Percentiles rank a stretch among this genome's conserved stretches.
Evolutionary conservation across 1,140 invertebrate genomes (phyloP).

Genomic region (Phymorhynchus buccinoides): DNA sequence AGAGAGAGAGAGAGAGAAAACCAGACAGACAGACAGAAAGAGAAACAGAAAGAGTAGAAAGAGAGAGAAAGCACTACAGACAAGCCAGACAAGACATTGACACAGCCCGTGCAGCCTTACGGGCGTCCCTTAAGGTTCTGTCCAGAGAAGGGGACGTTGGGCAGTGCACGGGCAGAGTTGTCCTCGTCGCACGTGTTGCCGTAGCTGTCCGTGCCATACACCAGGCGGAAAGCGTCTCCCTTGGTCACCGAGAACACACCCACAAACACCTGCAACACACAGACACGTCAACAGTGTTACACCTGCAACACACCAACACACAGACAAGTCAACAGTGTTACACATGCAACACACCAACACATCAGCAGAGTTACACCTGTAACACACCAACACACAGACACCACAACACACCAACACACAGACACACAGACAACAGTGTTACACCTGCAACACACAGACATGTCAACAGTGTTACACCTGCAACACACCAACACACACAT

Average conservation of each 20-base stretch:
- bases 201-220: constrained; percentile 95
- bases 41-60: background rate
- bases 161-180: constrained; percentile 79
- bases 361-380: background rate
- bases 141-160: constrained; percentile 84
- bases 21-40: background rate
- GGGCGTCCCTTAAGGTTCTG: constrained; percentile 85
- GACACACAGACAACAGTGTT: background rate
- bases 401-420: background rate
- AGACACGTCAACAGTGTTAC: background rate
- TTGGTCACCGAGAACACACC: constrained; percentile 90
- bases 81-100: background rate
- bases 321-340: background rate
- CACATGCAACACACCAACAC: background rate
- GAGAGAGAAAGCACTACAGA: background rate
- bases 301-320: too few species aligned
- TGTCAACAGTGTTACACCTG: too few species aligned
- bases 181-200: constrained; percentile 94
- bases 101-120: constrained; percentile 67
- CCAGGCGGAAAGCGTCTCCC: constrained; percentile 88
- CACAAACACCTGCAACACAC: constrained; percentile 75
- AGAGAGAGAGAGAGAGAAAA: constrained; percentile 3
- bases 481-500: too few species aligned
- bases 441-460: too few species aligned
- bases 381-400: background rate